phyloP scores from a whole-genome alignment of 92 coral and sea anemone genomes.

The Epizoanthus fatuus region DNA sequence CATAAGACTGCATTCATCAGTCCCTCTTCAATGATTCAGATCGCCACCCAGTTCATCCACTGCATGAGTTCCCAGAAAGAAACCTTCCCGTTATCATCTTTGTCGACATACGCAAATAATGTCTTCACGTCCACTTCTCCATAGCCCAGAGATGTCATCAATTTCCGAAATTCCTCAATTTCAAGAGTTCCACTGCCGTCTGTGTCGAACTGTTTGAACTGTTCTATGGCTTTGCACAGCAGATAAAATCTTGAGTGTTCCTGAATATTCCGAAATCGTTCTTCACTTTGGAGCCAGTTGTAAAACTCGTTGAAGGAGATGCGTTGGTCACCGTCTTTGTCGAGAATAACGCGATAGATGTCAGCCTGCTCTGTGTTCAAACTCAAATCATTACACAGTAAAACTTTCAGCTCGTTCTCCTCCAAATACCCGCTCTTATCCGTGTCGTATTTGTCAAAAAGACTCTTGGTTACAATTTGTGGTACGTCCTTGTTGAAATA shows the following conservation, averaged over 20 bases:
- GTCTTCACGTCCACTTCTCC: conserved; percentile 36
- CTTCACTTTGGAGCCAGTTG: conserved; percentile 85
- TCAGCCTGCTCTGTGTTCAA: conserved; percentile 16
- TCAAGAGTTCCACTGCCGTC: conserved; percentile 64
- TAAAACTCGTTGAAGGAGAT: conserved; percentile 79
- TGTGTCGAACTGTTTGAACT: conserved; percentile 73
- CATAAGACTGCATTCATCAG: no score
- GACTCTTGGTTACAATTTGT: conserved; percentile 59
- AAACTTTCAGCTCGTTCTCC: conserved; percentile 55
- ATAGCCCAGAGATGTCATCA: conserved; percentile 75
- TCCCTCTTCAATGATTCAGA: no score
- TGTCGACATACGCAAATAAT: conserved; percentile 66
- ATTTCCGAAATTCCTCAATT: conserved; percentile 53
- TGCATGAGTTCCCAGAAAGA: conserved; percentile 85
- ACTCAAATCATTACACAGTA: conserved; percentile 75
- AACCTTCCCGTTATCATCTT: conserved; percentile 60
- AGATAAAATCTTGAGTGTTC: conserved; percentile 55
- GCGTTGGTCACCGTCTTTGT: conserved; percentile 60
- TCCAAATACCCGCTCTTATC: conserved; percentile 73
- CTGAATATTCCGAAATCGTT: conserved; percentile 70
- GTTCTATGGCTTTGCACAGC: conserved; percentile 63
- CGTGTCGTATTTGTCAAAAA: conserved; percentile 73
- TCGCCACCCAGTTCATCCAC: conserved; percentile 84
- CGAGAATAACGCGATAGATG: conserved; percentile 9
- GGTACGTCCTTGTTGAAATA: conserved; percentile 70